A percentile compares a stretch with the other conserved stretches of the same genome.
These are phyloP conservation scores for Lepidocolaptes lacrymiger DNA, from an alignment of 2,797 vertebrate species.

Conservation along the genomic window DNA sequence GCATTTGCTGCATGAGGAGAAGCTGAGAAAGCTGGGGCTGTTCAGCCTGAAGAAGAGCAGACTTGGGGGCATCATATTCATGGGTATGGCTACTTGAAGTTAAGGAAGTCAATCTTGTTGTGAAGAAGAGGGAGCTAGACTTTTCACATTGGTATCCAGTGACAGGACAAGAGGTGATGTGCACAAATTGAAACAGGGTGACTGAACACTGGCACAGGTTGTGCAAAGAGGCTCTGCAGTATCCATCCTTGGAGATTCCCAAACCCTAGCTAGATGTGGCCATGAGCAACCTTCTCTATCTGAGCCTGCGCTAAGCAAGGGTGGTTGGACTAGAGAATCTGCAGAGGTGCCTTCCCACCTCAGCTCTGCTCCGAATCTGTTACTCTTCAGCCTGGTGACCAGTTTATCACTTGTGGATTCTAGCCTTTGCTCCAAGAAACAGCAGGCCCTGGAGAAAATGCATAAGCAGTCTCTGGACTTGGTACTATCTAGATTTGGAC, in stretches of 20 bases:
- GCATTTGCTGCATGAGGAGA: not conserved
- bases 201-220: not conserved
- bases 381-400: not conserved
- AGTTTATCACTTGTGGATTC: not conserved
- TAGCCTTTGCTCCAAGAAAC: not conserved
- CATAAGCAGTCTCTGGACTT: not conserved
- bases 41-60: not conserved
- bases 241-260: not conserved
- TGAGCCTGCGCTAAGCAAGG: not conserved
- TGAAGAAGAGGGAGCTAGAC: not conserved
- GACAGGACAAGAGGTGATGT: not conserved
- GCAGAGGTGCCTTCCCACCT: not conserved
- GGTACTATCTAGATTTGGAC: not conserved
- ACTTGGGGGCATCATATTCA: not conserved
- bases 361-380: not conserved
- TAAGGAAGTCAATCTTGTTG: not conserved
- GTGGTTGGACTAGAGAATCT: not conserved
- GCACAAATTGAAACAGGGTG: not conserved
- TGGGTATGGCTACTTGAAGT: not conserved
- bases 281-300: not conserved
- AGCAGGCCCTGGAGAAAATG: not conserved
- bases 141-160: not conserved
- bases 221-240: not conserved
- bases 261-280: not conserved
- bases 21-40: not conserved